Base-by-base conservation (phyloP, 2,888 invertebrate species). In the Ormia ochracea region DNA sequence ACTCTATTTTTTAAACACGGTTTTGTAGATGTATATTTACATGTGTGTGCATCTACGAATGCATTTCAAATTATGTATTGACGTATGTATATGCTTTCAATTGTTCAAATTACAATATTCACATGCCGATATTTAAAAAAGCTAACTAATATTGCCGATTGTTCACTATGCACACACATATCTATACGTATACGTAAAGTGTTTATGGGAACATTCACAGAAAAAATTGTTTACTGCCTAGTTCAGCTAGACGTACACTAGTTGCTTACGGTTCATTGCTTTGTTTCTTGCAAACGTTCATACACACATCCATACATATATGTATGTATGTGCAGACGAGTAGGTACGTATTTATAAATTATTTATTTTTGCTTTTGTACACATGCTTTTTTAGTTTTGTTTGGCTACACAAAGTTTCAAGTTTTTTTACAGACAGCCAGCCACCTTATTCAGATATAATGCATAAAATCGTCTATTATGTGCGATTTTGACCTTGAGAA, bases 401-500 rank as follows among this genome's bases (percentile, higher is more conserved):
- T 41, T 41, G 0, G 41, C 7, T 26, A 12, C 21, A 23, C 3
- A 21, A 12, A 12, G 1, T 41, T 41, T 43, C 19, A 19, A 6
- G 7, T n/a, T n/a, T 17, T 41, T 61, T 38, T 36, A 3, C 50
- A 36, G 43, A 48, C 21, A 28, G 5, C 54, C 45, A 63, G 43
- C 45, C 43, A 72, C 14, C 17, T 21, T 52, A 33, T 43, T 50
- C 33, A 52, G 26, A 41, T 54, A 28, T 21, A 28, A 10, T 21
- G 17, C 3, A 21, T n/a, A 36, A 45, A 75, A 36, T 65, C 33
- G 56, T n/a, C 17, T 41, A 31, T 43, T 43, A 52, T 58, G 36
- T 61, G 3, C 28, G 54, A 69, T 61, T 72, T 66, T 80, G 72
- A 72, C 80, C 80, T 80, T 80, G 76, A 74, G 59, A 58, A 33